Conservation (phyloP, 2,113 vertebrate species). For the Paedocypris sp. region DNA sequence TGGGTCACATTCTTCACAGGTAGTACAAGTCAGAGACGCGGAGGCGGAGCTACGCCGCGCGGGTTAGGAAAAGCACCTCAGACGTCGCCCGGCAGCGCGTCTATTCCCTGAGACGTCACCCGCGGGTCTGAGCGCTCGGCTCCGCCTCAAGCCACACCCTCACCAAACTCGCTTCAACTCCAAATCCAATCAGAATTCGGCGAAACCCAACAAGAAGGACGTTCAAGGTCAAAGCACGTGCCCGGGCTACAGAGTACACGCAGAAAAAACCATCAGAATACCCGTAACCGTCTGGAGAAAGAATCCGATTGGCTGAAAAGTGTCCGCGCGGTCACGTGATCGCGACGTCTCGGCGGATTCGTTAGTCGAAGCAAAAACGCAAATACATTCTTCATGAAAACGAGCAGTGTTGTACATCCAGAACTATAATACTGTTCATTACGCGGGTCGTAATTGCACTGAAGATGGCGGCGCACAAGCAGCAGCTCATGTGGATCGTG, state of each 20-base stretch:
- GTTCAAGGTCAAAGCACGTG: conserved; percentile 41
- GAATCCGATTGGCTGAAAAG: conserved; percentile 27
- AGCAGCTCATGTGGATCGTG: neutral
- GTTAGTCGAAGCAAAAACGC: conserved; percentile 36
- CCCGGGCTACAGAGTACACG: conserved; percentile 19
- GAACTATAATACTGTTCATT: conserved; percentile 39
- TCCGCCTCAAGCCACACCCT: conserved; percentile 25
- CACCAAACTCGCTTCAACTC: conserved; percentile 32
- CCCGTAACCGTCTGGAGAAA: conserved; percentile 36
- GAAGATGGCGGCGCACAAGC: neutral
- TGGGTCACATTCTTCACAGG: conserved; percentile 97
- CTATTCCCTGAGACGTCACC: conserved; percentile 35
- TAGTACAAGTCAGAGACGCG: conserved; percentile 84
- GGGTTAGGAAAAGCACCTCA: conserved; percentile 44
- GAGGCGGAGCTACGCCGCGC: conserved; percentile 56
- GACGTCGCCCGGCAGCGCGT: conserved; percentile 9
- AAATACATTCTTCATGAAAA: conserved; percentile 45
- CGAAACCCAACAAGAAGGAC: conserved; percentile 44
- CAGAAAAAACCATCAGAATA: conserved; percentile 1
- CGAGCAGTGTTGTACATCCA: conserved; percentile 39
- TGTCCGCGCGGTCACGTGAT: conserved; percentile 26
- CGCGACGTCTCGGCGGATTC: conserved; percentile 29
- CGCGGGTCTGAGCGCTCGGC: neutral
- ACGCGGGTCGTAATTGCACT: conserved; percentile 34
- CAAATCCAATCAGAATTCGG: conserved; percentile 37